Evolutionary conservation across 2,113 vertebrate genomes (phyloP).

Genomic region (Cacatua alba): DNA sequence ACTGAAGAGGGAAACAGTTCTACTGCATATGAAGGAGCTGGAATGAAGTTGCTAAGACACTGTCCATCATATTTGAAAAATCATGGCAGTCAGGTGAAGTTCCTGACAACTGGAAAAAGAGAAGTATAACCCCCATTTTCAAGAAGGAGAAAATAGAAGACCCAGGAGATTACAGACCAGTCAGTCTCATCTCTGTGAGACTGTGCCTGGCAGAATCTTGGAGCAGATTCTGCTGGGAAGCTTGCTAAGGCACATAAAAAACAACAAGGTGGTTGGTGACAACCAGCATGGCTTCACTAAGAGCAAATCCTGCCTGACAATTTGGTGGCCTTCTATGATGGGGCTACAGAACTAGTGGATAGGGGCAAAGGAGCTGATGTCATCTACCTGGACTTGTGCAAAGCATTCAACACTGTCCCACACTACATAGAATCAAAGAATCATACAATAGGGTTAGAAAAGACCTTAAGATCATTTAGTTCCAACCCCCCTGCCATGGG

Average conservation of each 20-base stretch:
- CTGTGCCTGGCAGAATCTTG: neutral
- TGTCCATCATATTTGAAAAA: neutral
- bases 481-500: neutral
- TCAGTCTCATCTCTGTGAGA: neutral
- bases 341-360: neutral
- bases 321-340: neutral
- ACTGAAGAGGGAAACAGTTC: neutral
- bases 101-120: neutral
- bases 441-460: neutral
- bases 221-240: neutral
- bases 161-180: neutral
- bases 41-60: neutral
- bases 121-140: neutral
- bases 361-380: neutral
- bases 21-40: neutral
- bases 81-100: neutral
- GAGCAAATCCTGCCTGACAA: neutral
- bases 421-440: neutral
- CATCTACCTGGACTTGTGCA: neutral
- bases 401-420: neutral
- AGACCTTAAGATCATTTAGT: neutral
- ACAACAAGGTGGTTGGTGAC: neutral
- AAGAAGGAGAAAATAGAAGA: neutral
- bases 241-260: neutral
- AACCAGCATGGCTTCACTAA: neutral